These are phyloP conservation scores for Athene noctua DNA, from an alignment of 2,113 vertebrate species.

Conservation along the genomic window DNA sequence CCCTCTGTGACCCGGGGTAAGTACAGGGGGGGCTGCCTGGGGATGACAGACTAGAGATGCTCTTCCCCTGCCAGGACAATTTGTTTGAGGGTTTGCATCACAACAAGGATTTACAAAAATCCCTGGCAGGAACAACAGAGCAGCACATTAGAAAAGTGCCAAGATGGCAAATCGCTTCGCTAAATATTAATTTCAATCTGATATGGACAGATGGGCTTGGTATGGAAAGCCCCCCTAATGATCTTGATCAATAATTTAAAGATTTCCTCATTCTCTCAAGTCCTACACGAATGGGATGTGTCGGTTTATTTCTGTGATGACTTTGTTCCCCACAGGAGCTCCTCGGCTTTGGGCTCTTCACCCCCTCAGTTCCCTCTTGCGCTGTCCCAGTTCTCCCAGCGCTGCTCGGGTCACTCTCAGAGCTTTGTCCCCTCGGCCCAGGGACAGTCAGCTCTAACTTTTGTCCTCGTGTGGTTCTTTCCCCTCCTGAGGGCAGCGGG, in stretches of 20 bases:
- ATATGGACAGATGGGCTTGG: not conserved
- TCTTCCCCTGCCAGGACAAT: not conserved
- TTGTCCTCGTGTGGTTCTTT: accelerated
- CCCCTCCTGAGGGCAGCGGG: not conserved
- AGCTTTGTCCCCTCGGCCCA: not conserved
- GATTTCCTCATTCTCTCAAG: not conserved
- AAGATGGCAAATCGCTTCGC: not conserved
- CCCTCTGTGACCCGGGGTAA: not conserved
- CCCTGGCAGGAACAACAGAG: not conserved
- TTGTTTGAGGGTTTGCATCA: not conserved
- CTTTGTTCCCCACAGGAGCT: not conserved
- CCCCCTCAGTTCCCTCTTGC: not conserved
- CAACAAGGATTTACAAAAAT: not conserved
- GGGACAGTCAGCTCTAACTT: too few relatives aligned
- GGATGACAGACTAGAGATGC: accelerated
- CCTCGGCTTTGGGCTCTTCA: not conserved
- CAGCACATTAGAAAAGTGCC: not conserved
- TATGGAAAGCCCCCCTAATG: not conserved
- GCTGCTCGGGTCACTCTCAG: too few relatives aligned
- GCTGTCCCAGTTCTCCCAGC: not conserved
- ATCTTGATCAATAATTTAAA: not conserved
- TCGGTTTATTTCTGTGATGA: not conserved
- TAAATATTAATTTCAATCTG: not conserved
- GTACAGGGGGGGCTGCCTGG: not conserved
- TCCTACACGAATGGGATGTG: accelerated